These are phyloP conservation scores for Loxodonta africana DNA, from an alignment of 2,113 vertebrate genomes.

Conservation along the genomic window DNA sequence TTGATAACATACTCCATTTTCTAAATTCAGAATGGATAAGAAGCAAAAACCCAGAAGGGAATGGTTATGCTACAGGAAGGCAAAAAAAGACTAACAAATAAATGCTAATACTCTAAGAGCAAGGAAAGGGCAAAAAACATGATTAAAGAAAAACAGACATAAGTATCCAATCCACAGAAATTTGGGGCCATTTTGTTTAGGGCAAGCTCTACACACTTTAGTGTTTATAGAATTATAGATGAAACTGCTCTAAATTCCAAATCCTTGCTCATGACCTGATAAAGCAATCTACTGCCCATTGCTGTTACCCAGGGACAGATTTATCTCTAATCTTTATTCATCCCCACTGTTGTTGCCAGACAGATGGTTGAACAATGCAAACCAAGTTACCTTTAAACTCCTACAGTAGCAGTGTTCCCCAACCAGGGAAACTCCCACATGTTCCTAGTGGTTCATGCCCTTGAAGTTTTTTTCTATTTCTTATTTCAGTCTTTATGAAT, in stretches of 20 bases:
- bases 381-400: slow-evolving; percentile 3
- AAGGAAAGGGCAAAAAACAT: background rate
- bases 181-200: background rate
- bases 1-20: background rate
- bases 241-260: background rate
- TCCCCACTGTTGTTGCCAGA: background rate
- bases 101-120: background rate
- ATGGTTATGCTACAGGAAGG: background rate
- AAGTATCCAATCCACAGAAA: background rate
- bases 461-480: background rate
- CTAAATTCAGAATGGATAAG: background rate
- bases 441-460: background rate
- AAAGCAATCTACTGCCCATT: background rate
- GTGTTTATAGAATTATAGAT: background rate
- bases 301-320: background rate
- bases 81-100: background rate
- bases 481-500: slow-evolving; percentile 52
- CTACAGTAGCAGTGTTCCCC: background rate
- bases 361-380: background rate
- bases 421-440: background rate
- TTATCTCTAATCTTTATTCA: background rate
- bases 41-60: background rate
- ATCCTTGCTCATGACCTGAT: background rate
- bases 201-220: background rate
- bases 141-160: background rate